Evolutionary conservation across 1,140 invertebrate species (phyloP), one percentile per base, ranked within the genome.

Genomic region (Drosophila ficusphila): DNA sequence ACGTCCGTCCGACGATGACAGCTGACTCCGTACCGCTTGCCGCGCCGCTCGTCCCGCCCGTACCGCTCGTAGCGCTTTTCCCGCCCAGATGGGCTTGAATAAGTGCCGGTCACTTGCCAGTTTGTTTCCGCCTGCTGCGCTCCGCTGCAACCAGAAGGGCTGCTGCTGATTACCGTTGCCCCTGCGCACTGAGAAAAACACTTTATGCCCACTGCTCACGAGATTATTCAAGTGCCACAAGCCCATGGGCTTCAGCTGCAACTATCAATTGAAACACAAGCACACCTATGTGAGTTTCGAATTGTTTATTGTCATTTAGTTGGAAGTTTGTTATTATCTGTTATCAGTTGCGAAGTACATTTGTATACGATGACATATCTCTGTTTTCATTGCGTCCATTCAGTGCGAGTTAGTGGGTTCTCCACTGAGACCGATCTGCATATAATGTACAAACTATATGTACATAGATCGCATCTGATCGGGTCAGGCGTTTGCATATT

Each of bases 41-140:
- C n/a, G n/a, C n/a, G n/a, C n/a, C n/a, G n/a, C n/a, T n/a, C n/a
- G n/a, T n/a, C n/a, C n/a, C n/a, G 14, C 33, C 11, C 16, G 41
- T 19, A 14, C 44, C 16, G n/a, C 34, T 29, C 8, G 34, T 33
- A 12, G 9, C 4, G 19, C 36, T 14, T n/a, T 19, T 11, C 65
- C 51, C 23, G 25, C 9, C 42, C 42, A 14, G 12, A 27, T 23
- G 16, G 27, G 36, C n/a, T n/a, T 52, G 33, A n/a, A n/a, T n/a
- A n/a, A n/a, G n/a, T n/a, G 12, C 47, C 58, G 64, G 64, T 47
- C 77, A 61, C 56, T 77, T 74, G 79, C 60, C 75, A 67, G 12
- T 60, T 71, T 49, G 60, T 76, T 79, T 86, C 79, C 64, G 79
- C 62, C 51, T 76, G 71, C 76, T 83, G 60, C 81, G 79, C 79